These are phyloP conservation scores for Sebastes wilsoni DNA, from an alignment of 2,797 vertebrate species.

Conservation along the genomic window DNA sequence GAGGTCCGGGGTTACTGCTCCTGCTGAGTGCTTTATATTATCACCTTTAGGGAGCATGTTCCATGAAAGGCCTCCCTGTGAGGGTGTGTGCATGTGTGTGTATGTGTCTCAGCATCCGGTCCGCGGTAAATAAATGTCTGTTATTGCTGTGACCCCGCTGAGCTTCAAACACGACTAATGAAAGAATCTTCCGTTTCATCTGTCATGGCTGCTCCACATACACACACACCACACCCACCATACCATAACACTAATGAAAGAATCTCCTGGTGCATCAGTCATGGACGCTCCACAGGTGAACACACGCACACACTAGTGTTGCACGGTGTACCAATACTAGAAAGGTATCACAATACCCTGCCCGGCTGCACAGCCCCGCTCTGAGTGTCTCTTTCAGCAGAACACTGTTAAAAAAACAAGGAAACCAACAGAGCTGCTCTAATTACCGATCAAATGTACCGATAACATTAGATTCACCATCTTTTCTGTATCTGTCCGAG, in stretches of 20 bases:
- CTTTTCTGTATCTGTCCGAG: too few species aligned
- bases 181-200: constrained; percentile 73
- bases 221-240: background rate
- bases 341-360: too few species aligned
- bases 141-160: constrained; percentile 63
- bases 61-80: constrained; percentile 51
- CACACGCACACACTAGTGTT: background rate
- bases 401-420: too few species aligned
- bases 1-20: constrained; percentile 50
- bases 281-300: constrained; percentile 4
- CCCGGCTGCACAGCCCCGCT: too few species aligned
- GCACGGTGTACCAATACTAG: too few species aligned
- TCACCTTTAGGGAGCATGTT: constrained; percentile 65
- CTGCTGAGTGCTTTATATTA: constrained; percentile 70
- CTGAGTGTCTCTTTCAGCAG: too few species aligned
- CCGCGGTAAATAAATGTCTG: constrained; percentile 74
- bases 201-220: constrained; percentile 37
- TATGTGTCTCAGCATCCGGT: constrained; percentile 45
- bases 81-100: constrained; percentile 3
- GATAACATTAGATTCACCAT: too few species aligned
- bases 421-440: too few species aligned
- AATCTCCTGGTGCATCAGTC: constrained; percentile 29
- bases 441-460: too few species aligned
- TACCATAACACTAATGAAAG: constrained; percentile 22
- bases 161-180: constrained; percentile 73